A percentile compares a stretch with the other conserved stretches of the same genome.
Conservation (phyloP, 2,888 invertebrate species). For the Ceriagrion tenellum region DNA sequence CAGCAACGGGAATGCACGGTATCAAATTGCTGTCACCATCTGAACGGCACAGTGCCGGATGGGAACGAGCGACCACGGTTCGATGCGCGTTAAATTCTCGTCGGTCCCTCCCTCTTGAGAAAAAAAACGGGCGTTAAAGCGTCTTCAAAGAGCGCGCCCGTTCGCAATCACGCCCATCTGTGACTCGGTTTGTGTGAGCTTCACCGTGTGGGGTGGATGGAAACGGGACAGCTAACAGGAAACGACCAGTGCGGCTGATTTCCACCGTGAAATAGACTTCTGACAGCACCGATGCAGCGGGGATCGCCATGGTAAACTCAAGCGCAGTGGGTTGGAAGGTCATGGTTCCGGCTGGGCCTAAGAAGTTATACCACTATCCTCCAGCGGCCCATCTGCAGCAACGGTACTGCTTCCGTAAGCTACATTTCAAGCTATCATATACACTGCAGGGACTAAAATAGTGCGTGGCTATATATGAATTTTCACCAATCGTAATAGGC, state of each 20-base stretch:
- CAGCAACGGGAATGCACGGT: neutral
- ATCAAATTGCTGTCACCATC: neutral
- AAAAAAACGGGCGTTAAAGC: neutral
- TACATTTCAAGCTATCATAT: no score
- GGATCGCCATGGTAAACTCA: neutral
- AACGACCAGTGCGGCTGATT: constrained; percentile 15
- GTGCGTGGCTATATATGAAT: no score
- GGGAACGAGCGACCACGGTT: neutral
- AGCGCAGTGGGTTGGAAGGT: neutral
- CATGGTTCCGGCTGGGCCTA: no score
- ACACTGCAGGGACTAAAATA: no score
- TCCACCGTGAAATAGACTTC: constrained; percentile 8
- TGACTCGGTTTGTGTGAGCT: neutral
- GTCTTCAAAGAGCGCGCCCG: neutral
- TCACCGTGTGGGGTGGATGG: neutral
- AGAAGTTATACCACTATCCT: no score
- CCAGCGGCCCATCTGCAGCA: no score
- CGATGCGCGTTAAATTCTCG: neutral
- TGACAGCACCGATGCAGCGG: neutral
- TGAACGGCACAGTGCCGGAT: neutral
- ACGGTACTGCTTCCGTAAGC: no score
- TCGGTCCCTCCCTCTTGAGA: neutral
- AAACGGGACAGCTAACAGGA: neutral
- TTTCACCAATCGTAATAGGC: no score
- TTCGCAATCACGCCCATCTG: neutral